Base-by-base conservation (phyloP, 2,888 invertebrate genomes). In the Agelastica alni region DNA sequence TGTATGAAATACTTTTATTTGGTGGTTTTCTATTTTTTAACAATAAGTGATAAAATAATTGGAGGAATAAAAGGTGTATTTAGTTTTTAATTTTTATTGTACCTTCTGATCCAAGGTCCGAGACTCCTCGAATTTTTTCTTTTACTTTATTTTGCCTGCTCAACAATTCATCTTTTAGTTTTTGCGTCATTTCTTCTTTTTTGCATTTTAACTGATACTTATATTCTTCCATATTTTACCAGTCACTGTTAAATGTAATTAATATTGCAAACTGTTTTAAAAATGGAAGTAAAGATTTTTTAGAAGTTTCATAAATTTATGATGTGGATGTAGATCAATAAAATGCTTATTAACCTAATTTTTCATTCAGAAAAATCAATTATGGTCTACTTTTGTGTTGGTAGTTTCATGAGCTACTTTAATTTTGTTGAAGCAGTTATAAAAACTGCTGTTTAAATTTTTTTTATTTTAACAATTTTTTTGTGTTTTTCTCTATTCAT, bases 101-200 rank as follows among this genome's bases (percentile, higher is more conserved):
- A 74, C 75, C 73, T 70, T 71, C 70, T 42, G 66, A 61, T 48
- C 70, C 71, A 48, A 64, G 67, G 42, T 71, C 70, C 13, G 70
- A 69, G 26, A 26, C 26, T 7, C 9, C 26, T 9, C 9, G 6
- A 22, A 71, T 52, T 53, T 65, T 69, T 18, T 69, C 70, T 60
- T 70, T 72, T 14, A 75, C 65, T 59, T 71, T 64, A n/a, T 63
- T 67, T 10, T 64, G 60, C 39, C 53, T 63, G 51, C 65, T 61
- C 41, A 62, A 59, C 4, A 70, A 22, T 59, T 67, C 66, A 42
- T 63, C 65, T 45, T 47, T 58, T 1, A 70, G 10, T 57, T 62
- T 62, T 45, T 66, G 63, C 52, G 60, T 65, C 45, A 70, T 32
- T 55, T 66, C 63, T 48, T 66, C 68, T 20, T 65, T 60, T 62